Evolutionary conservation across 2,797 vertebrate genomes (phyloP).

Genomic region (Esox lucius): DNA sequence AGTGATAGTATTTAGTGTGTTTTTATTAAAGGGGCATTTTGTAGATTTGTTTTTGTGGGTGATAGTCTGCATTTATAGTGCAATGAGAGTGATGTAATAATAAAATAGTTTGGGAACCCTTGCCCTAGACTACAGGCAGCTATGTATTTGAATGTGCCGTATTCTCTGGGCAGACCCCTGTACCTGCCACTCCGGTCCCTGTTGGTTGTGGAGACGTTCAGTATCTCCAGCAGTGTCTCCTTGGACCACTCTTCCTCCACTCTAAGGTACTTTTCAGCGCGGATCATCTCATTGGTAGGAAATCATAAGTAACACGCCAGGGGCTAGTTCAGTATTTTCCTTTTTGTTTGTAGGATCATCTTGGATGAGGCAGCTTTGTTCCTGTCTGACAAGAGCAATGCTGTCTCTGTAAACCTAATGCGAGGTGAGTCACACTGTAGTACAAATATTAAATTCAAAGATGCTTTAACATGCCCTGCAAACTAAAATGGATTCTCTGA

Average conservation of each 20-base stretch:
- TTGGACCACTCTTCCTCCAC: conserved; percentile 93
- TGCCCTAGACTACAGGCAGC: too few relatives aligned
- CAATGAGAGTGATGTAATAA: too few relatives aligned
- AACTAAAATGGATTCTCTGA: too few relatives aligned
- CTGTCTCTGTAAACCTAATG: conserved; percentile 83
- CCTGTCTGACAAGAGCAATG: conserved; percentile 92
- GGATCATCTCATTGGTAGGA: neutral
- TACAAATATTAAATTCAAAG: neutral
- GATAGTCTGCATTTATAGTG: too few relatives aligned
- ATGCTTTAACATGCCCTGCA: neutral
- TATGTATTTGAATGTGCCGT: neutral
- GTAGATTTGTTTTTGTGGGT: too few relatives aligned
- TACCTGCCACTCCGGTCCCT: conserved; percentile 89
- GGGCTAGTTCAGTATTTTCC: neutral
- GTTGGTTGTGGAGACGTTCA: conserved; percentile 95
- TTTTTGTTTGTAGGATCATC: conserved; percentile 82
- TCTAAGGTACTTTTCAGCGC: conserved; percentile 79
- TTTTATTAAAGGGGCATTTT: too few relatives aligned
- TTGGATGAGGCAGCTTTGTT: conserved; percentile 94
- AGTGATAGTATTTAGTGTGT: too few relatives aligned
- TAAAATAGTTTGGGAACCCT: too few relatives aligned
- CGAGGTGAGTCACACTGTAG: conserved; percentile 77
- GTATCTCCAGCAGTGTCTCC: conserved; percentile 92
- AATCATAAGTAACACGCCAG: neutral
- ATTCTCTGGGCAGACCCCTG: conserved; percentile 78